Percentiles rank a stretch among this genome's conserved stretches.
These are phyloP conservation scores for Cynocephalus volans DNA, from an alignment of 2,113 vertebrate genomes.

Conservation along the genomic window DNA sequence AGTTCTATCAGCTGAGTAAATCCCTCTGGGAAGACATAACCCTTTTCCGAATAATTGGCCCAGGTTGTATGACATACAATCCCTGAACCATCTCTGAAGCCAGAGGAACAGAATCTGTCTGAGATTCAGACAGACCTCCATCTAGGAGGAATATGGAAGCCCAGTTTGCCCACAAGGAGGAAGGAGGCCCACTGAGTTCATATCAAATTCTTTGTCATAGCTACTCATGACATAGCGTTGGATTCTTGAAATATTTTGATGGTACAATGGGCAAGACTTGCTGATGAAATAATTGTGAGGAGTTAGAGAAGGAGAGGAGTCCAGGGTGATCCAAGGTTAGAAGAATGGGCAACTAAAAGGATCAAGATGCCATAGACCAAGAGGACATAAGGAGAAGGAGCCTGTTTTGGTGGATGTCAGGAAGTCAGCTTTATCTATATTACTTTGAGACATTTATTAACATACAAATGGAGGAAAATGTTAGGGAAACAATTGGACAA, in stretches of 20 bases:
- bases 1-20: not conserved
- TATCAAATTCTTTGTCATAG: not conserved
- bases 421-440: not conserved
- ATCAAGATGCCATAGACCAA: not conserved
- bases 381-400: not conserved
- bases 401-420: not conserved
- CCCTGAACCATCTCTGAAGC: not conserved
- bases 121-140: not conserved
- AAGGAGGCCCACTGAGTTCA: not conserved
- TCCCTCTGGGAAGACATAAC: not conserved
- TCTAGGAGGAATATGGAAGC: not conserved
- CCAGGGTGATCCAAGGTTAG: not conserved
- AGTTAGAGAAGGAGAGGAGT: not conserved
- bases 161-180: not conserved
- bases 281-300: not conserved
- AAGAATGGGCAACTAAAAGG: not conserved
- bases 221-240: not conserved
- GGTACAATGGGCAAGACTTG: not conserved
- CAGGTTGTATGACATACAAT: not conserved
- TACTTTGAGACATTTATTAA: not conserved
- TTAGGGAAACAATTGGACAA: not conserved
- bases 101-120: not conserved
- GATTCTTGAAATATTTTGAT: not conserved
- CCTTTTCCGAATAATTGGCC: not conserved
- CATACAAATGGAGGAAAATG: not conserved